Evolutionary conservation across 2,113 vertebrate genomes (phyloP), one percentile per base, ranked within the genome.

Genomic region (Scatophagus argus): DNA sequence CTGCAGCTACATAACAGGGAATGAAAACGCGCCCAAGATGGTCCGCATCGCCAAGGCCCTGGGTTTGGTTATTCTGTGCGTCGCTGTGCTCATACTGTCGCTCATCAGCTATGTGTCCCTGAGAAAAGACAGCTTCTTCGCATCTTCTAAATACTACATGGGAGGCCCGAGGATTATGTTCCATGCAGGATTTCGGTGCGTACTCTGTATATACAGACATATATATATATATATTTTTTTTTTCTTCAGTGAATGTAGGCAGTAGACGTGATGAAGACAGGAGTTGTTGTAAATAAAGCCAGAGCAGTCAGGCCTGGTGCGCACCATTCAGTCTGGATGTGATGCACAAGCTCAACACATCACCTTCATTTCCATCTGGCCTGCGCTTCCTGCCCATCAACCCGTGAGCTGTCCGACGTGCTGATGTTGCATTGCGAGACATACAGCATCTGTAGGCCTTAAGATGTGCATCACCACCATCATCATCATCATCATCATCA

Each of bases 81-180:
- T 98, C 58, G 97, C 96, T 41, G 93, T 99, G 89, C 95, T 99
- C 90, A 97, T 98, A 61, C 87, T 99, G 79, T 99, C 97, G 61
- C 95, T 99, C 89, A 98, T 99, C 95, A 98, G 97, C 94, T 99
- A 98, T 90, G 97, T 98, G 38, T 98, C 97, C 46, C 95, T 98
- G 80, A 95, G 96, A 87, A 99, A 96, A 92, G 97, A 98, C 92
- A 97, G 96, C 90, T 95, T 98, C 94, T 97, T 98, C 94, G 87
- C 93, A 64, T 93, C 96, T 87, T 95, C 96, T 44, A 97, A 96
- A 81, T 97, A 97, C 78, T 94, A 95, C 90, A 95, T 92, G 88
- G 96, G 96, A 62, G 96, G 96, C n/a, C 96, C 97, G 73, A 92
- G 97, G 91, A 97, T 98, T 90, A 97, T 97, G 97, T 96, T 99